These are phyloP conservation scores for Uloborus plumipes DNA, from an alignment of 2,888 invertebrate genomes.

Conservation along the genomic window DNA sequence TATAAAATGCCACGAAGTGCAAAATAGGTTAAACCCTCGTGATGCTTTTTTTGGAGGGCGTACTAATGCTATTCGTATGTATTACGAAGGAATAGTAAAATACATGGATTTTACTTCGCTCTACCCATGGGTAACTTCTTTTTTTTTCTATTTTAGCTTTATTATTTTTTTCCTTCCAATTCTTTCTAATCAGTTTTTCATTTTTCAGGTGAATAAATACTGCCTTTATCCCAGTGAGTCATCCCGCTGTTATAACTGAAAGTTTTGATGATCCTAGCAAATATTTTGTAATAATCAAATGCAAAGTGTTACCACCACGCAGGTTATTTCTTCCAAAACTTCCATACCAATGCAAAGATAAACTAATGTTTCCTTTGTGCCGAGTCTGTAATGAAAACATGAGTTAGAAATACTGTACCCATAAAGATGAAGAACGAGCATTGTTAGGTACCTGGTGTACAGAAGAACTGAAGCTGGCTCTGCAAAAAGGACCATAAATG, in stretches of 20 bases:
- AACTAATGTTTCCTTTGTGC: slow-evolving; percentile 68
- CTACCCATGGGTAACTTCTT: too few relatives aligned
- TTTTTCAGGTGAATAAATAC: slow-evolving; percentile 6
- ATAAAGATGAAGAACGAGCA: slow-evolving; percentile 65
- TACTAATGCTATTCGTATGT: too few relatives aligned
- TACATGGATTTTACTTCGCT: too few relatives aligned
- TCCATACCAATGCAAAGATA: slow-evolving; percentile 49
- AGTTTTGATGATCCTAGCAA: slow-evolving; percentile 63
- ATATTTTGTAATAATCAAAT: slow-evolving; percentile 68
- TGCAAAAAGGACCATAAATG: slow-evolving; percentile 66
- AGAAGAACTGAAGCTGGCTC: slow-evolving; percentile 67
- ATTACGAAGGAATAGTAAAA: too few relatives aligned
- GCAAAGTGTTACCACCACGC: slow-evolving; percentile 67
- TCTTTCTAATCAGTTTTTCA: too few relatives aligned
- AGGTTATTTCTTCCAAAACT: slow-evolving; percentile 11
- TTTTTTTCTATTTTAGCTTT: too few relatives aligned
- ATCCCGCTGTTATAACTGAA: slow-evolving; percentile 63
- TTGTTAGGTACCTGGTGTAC: slow-evolving; percentile 68
- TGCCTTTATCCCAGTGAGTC: slow-evolving; percentile 67
- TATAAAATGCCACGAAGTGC: too few relatives aligned
- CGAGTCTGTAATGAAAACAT: slow-evolving; percentile 65
- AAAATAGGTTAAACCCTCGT: too few relatives aligned
- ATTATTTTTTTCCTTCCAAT: too few relatives aligned
- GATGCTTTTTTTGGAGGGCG: too few relatives aligned
- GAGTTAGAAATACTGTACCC: slow-evolving; percentile 65